Evolutionary conservation across 37 sponge, comb jelly and placozoan genomes (phyloP), one percentile per base, ranked within the genome.

Genomic region (Beroe forskalii): DNA sequence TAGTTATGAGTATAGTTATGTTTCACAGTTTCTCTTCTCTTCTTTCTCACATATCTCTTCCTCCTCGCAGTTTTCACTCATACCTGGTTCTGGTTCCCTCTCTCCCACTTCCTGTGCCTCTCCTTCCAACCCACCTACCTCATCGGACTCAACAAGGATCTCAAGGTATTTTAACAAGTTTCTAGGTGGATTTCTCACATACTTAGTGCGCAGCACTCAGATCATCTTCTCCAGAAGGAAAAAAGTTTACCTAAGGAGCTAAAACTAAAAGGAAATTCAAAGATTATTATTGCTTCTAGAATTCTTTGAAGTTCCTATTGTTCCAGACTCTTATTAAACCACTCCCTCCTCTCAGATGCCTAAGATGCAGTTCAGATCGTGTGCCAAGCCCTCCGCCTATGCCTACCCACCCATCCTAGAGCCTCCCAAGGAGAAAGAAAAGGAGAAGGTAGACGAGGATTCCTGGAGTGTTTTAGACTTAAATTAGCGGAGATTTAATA

Each of bases 61-160:
- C 12, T 20, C 8, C 8, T 72, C 8, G 35, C 75, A 72, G 97
- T 96, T 28, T 96, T 96, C 91, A 93, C 93, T 0, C 97, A 98
- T 92, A 96, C 96, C 90, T 98, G 99, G 99, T 98, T 92, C 90
- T 98, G 99, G 99, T 98, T 94, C 48, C 99, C 99, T 0, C 90
- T 96, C 32, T 90, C 94, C 36, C 97, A 94, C 55, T 98, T 98
- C 91, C 94, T 98, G 24, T 98, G 96, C 12, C 93, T 98, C 40
- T 93, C 97, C 42, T 94, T 98, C 90, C 92, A 93, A n/a, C 99
- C 99, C 41, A 94, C 99, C 4, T 89, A 96, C 4, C 89, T 96
- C 37, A 95, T 96, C 24, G 95, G 90, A 19, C 92, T 98, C 43
- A 98, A 98, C 90, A 32, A 55, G 24, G 93, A 98, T 89, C 92